These are phyloP conservation scores for Alosa sapidissima DNA, from an alignment of 2,797 vertebrate genomes.

Conservation along the genomic window DNA sequence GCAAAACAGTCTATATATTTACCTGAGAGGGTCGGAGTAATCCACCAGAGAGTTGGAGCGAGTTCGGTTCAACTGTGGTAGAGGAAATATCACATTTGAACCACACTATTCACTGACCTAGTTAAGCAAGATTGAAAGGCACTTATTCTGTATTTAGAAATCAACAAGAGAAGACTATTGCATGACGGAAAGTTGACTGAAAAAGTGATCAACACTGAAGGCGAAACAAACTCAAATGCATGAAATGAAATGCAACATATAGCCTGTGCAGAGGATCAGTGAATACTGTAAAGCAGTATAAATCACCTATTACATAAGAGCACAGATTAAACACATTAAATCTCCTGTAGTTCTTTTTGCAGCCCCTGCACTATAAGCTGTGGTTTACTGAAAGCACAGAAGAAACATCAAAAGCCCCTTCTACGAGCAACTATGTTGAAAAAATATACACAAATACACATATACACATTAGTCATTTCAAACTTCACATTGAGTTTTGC, in stretches of 20 bases:
- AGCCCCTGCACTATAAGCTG: background rate
- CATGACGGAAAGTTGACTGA: background rate
- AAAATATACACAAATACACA: background rate
- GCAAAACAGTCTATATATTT: conserved; percentile 54
- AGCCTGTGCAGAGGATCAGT: background rate
- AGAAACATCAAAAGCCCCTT: background rate
- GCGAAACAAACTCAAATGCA: background rate
- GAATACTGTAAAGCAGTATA: background rate
- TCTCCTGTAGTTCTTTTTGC: background rate
- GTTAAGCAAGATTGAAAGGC: conserved; percentile 30
- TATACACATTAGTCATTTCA: background rate
- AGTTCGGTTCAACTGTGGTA: conserved; percentile 74
- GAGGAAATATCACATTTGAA: conserved; percentile 45
- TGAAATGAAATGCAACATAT: background rate
- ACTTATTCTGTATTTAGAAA: background rate
- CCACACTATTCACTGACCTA: background rate
- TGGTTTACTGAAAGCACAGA: background rate
- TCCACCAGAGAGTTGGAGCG: conserved; percentile 78
- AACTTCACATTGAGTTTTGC: background rate
- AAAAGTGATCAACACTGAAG: background rate
- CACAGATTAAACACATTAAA: conserved; percentile 17
- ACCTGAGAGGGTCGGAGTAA: conserved; percentile 85
- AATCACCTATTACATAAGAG: conserved; percentile 15
- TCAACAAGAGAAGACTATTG: background rate
- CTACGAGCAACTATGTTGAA: background rate